Evolutionary conservation across 2,888 invertebrate species (phyloP), one percentile per base, ranked within the genome.

Genomic region (Loripinus fragilis): DNA sequence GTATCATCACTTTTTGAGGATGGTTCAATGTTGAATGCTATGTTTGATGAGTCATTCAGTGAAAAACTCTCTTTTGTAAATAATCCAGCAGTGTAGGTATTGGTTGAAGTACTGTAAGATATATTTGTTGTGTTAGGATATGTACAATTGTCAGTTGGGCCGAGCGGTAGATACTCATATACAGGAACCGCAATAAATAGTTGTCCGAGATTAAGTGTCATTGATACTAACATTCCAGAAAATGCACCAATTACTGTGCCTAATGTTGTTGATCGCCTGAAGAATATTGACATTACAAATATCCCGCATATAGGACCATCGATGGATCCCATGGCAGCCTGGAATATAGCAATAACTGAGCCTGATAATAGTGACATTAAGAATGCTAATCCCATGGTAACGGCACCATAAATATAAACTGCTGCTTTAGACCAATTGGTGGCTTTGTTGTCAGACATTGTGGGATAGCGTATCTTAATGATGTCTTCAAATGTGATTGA

Each of bases 271-370:
- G 69, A 45, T 15, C 81, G 25, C 20, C 64, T 42, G 20, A 66
- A 74, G 25, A 77, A 25, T 7, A 67, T 52, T 0, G 81, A 74
- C 8, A 74, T 41, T 20, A 77, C 41, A 64, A 78, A 81, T n/a
- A 81, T 64, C 15, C 64, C 81, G 20, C 52, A 68, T 3, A 41
- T 65, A 28, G 81, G 74, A 3, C 81, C 81, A 33, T 75, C 75
- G 15, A 81, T 71, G 28, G 71, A 68, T 1, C 71, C 76, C 33
- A 77, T 71, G 23, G 76, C 50, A 10, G 60, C 67, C 8, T 33
- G 30, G 33, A 78, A 73, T 2, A 81, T 65, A 17, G 33, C 65
- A 15, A 55, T 30, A 0, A 74, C 55, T 5, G 74, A 28, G 3
- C 77, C 77, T 7, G 60, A 45, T 15, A 81, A 20, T 15, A 55